A percentile compares a stretch with the other conserved stretches of the same genome.
These are phyloP conservation scores for Thaumatotibia leucotreta DNA, from an alignment of 1,140 invertebrate species.

Conservation along the genomic window DNA sequence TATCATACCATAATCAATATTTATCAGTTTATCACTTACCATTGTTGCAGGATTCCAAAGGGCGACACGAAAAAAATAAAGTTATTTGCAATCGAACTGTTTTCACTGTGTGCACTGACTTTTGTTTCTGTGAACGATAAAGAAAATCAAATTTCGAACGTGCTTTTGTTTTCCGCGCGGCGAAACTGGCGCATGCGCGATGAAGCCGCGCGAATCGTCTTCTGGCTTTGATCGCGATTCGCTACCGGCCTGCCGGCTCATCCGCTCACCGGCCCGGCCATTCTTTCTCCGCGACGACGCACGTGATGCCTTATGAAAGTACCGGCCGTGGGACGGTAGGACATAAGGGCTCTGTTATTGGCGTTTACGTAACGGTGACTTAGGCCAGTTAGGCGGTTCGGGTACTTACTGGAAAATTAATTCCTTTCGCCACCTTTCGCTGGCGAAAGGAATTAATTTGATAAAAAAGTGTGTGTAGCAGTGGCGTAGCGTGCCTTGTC, in stretches of 20 bases:
- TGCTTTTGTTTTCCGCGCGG: constrained; percentile 32
- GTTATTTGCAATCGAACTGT: background rate
- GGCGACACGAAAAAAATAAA: background rate
- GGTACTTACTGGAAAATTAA: no score
- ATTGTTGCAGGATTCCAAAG: background rate
- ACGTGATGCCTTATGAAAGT: constrained; percentile 67
- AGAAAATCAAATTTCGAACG: background rate
- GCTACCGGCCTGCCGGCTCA: constrained; percentile 22
- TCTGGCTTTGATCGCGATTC: constrained; percentile 34
- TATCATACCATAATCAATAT: no score
- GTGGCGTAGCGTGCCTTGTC: no score
- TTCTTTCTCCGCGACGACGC: constrained; percentile 56
- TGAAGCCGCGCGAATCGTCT: constrained; percentile 43
- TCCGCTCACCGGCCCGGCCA: constrained; percentile 44
- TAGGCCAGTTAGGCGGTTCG: no score
- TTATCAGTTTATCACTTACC: background rate
- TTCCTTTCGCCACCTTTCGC: no score
- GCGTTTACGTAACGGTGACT: no score
- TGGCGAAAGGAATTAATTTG: no score
- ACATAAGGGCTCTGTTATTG: no score
- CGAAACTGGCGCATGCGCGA: constrained; percentile 43
- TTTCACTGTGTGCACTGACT: background rate
- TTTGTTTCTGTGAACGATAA: background rate
- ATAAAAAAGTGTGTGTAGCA: no score
- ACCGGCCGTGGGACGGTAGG: constrained; percentile 44